phyloP scores from a whole-genome alignment of 2,113 vertebrate genomes.

The Paracanthobrama guichenoti region DNA sequence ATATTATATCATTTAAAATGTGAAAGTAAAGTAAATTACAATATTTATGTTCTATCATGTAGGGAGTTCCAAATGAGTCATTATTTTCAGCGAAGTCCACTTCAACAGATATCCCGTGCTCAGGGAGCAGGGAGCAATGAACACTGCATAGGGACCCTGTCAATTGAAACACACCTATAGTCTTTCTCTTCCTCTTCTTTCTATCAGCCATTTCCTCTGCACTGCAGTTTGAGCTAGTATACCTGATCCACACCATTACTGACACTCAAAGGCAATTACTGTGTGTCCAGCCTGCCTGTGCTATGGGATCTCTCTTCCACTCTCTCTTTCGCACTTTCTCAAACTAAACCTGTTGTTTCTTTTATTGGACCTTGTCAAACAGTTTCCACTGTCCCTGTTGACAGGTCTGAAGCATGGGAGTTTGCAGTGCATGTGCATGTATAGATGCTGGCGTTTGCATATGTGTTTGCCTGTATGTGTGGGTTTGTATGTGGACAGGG shows the following conservation, averaged over 20 bases:
- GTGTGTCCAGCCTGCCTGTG: constrained; percentile 24
- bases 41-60: too few species aligned
- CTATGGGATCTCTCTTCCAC: background rate
- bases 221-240: constrained; percentile 10
- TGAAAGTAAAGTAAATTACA: too few species aligned
- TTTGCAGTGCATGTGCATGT: constrained; percentile 39
- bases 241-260: constrained; percentile 46
- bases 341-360: constrained; percentile 31
- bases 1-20: too few species aligned
- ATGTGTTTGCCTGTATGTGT: constrained; percentile 52
- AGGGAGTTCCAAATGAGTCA: too few species aligned
- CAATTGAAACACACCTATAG: too few species aligned
- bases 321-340: background rate
- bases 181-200: background rate
- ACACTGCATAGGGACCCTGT: too few species aligned
- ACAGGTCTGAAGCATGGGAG: constrained; percentile 47
- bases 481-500: constrained; percentile 24
- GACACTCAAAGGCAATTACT: constrained; percentile 50
- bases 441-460: constrained; percentile 24
- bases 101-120: too few species aligned
- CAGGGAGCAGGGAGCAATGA: too few species aligned
- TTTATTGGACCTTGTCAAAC: constrained; percentile 49
- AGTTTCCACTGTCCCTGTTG: constrained; percentile 47
- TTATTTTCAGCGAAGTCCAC: too few species aligned
- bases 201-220: constrained; percentile 28